These are phyloP conservation scores for Dicycla oo DNA, from an alignment of 2,888 invertebrate species.

Conservation along the genomic window DNA sequence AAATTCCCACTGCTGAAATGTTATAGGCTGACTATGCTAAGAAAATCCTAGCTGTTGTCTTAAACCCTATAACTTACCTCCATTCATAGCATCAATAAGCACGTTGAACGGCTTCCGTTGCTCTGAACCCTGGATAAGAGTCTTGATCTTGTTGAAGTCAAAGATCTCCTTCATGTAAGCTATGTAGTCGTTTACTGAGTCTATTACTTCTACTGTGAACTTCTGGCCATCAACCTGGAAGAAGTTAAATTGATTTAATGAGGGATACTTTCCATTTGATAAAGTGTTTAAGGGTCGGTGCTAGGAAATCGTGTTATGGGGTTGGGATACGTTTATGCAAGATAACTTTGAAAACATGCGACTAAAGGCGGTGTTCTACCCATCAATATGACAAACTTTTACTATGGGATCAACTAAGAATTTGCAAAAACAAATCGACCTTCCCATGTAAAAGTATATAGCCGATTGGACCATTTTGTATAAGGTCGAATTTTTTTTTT, in stretches of 20 bases:
- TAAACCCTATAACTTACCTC: slow-evolving; percentile 88
- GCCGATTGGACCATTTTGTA: too few species aligned
- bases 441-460: too few species aligned
- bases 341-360: too few species aligned
- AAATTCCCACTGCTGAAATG: too few species aligned
- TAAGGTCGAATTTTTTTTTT: too few species aligned
- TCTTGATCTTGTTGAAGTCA: slow-evolving; percentile 95
- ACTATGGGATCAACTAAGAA: too few species aligned
- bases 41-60: background rate
- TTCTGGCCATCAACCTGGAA: slow-evolving; percentile 92
- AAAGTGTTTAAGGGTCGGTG: background rate
- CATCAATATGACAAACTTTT: too few species aligned
- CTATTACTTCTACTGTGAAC: slow-evolving; percentile 97
- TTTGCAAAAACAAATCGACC: too few species aligned
- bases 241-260: background rate
- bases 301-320: too few species aligned
- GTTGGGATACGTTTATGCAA: too few species aligned
- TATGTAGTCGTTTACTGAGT: slow-evolving; percentile 97
- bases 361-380: too few species aligned
- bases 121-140: slow-evolving; percentile 92
- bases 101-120: slow-evolving; percentile 94
- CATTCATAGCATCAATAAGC: slow-evolving; percentile 98
- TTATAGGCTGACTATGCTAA: background rate
- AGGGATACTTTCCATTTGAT: too few species aligned
- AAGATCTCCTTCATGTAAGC: slow-evolving; percentile 98